A percentile compares a stretch with the other conserved stretches of the same genome.
phyloP scores from a whole-genome alignment of 2,888 invertebrate species.

The Agrotis clavis region DNA sequence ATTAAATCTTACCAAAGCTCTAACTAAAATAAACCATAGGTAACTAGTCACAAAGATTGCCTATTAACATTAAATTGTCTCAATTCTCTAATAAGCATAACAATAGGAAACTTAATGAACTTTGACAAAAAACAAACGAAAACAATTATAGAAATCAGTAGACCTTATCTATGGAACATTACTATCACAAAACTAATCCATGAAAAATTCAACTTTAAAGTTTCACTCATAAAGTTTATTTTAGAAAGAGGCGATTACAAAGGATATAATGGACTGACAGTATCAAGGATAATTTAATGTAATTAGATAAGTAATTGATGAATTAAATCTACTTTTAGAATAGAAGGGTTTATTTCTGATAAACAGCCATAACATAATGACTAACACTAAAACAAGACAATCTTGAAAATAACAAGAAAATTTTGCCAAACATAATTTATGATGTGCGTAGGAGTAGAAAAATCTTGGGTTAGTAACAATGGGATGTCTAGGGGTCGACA shows the following conservation, averaged over 20 bases:
- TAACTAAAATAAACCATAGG: background rate
- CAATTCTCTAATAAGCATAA: conserved; percentile 31
- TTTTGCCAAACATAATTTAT: no score
- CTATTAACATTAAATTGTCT: conserved; percentile 36
- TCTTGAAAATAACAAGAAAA: no score
- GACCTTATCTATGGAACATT: conserved; percentile 56
- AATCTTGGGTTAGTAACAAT: no score
- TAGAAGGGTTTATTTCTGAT: conserved; percentile 26
- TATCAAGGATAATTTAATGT: conserved; percentile 38
- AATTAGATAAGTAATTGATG: conserved; percentile 3
- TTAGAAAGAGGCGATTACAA: background rate
- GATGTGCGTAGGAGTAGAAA: no score
- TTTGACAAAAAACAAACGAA: conserved; percentile 49
- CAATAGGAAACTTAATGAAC: conserved; percentile 45
- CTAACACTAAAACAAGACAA: background rate
- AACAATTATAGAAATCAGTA: conserved; percentile 59
- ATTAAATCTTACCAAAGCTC: background rate
- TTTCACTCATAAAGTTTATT: background rate
- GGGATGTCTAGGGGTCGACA: no score
- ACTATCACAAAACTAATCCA: conserved; percentile 12
- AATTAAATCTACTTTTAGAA: conserved; percentile 48
- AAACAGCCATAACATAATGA: background rate
- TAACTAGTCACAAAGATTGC: conserved; percentile 13
- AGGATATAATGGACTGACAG: conserved; percentile 2
- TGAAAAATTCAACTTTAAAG: conserved; percentile 8